Evolutionary conservation across 2,113 vertebrate species (phyloP).

Genomic region (Boulengeromyrus knoepffleri): DNA sequence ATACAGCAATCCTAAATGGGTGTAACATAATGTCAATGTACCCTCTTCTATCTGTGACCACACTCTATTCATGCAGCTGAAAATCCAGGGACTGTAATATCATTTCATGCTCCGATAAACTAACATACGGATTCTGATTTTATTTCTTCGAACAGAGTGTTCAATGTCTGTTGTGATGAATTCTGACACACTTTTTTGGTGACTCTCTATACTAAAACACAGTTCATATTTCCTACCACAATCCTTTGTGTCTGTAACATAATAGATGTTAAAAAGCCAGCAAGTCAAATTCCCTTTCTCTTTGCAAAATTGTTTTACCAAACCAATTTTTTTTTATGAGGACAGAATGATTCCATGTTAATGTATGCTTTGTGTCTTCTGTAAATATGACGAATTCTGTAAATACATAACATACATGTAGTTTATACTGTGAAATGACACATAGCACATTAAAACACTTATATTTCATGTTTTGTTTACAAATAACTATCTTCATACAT

Average conservation of each 20-base stretch:
- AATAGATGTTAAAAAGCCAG: not conserved
- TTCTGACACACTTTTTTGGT: not conserved
- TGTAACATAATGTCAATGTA: not conserved
- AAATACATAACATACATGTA: not conserved
- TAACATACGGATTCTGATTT: not conserved
- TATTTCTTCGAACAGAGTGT: conserved; percentile 15
- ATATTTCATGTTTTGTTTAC: not conserved
- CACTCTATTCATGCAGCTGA: not conserved
- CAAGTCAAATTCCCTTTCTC: not conserved
- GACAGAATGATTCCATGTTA: not conserved
- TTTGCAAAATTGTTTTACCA: not conserved
- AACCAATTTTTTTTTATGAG: not conserved
- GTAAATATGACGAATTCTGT: not conserved
- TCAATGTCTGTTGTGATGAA: not conserved
- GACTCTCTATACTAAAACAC: not conserved
- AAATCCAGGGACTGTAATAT: conserved; percentile 9
- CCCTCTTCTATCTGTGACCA: not conserved
- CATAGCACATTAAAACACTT: not conserved
- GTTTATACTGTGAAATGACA: not conserved
- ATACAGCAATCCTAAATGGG: not conserved
- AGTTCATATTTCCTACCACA: not conserved
- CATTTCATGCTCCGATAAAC: conserved; percentile 13
- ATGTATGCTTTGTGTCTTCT: not conserved
- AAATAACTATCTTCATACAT: not conserved
- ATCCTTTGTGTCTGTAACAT: not conserved